Evolutionary conservation across 2,888 invertebrate species (phyloP).

Genomic region (Elegia similella): DNA sequence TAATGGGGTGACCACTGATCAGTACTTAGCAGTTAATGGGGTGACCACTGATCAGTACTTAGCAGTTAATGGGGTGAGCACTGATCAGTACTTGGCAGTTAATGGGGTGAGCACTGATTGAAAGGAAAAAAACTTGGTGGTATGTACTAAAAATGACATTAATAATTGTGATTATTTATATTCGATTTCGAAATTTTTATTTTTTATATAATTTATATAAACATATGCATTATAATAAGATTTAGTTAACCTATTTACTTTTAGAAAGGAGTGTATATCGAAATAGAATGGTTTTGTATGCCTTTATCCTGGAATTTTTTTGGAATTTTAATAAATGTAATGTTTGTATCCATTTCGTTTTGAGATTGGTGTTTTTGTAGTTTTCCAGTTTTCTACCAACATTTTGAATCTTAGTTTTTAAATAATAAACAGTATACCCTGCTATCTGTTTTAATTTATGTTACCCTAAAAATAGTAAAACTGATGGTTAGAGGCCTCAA

Average conservation of each 20-base stretch:
- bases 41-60: too few species aligned
- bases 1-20: too few species aligned
- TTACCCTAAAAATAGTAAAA: constrained; percentile 6
- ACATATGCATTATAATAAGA: not conserved
- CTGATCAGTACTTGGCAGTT: too few species aligned
- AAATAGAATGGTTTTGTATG: not conserved
- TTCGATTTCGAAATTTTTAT: not conserved
- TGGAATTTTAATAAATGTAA: not conserved
- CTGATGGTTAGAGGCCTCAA: not conserved
- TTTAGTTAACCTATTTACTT: constrained; percentile 2
- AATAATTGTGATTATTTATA: constrained; percentile 4
- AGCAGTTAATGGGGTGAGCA: too few species aligned
- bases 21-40: too few species aligned
- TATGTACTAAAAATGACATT: constrained; percentile 6
- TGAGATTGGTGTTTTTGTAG: constrained; percentile 15
- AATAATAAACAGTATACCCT: constrained; percentile 29
- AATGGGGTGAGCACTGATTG: too few species aligned
- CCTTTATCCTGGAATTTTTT: not conserved
- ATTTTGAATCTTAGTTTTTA: constrained; percentile 28
- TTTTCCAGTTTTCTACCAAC: constrained; percentile 35
- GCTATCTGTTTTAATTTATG: constrained; percentile 18
- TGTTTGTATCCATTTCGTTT: not conserved
- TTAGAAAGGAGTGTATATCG: not conserved
- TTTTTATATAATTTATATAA: not conserved
- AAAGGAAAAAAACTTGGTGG: too few species aligned